These are phyloP conservation scores for Drosophila fulvimacula DNA, from an alignment of 2,888 invertebrate genomes.

Conservation along the genomic window DNA sequence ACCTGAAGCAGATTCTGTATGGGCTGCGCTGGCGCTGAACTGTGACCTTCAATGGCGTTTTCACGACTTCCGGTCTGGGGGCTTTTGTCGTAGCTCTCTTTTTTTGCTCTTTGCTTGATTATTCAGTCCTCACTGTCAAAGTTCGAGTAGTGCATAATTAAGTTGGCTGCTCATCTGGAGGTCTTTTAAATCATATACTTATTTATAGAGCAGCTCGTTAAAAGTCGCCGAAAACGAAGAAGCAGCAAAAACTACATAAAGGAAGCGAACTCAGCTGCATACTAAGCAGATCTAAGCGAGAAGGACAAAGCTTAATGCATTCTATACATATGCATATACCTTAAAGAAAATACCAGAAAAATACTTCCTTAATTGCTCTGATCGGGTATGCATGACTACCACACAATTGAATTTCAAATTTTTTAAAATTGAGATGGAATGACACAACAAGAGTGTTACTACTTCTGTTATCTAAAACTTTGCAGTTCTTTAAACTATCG, in stretches of 20 bases:
- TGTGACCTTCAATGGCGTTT: conserved; percentile 48
- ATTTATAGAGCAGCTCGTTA: conserved; percentile 48
- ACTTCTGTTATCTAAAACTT: not conserved
- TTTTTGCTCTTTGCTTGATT: conserved; percentile 12
- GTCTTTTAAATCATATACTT: conserved; percentile 47
- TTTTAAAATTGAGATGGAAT: not conserved
- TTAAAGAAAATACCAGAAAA: not conserved
- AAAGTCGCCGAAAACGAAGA: conserved; percentile 4
- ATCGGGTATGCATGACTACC: not conserved
- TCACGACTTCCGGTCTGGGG: conserved; percentile 53
- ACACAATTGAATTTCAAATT: not conserved
- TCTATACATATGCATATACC: not conserved
- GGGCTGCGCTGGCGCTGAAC: conserved; percentile 27
- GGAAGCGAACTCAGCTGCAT: conserved; percentile 47
- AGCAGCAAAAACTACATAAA: conserved; percentile 11
- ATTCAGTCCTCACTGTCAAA: conserved; percentile 31
- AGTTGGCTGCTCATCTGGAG: conserved; percentile 42
- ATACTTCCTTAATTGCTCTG: not conserved
- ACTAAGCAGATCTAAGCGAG: conserved; percentile 44
- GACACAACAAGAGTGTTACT: not conserved
- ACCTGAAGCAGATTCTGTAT: conserved; percentile 42
- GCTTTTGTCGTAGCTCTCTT: conserved; percentile 5
- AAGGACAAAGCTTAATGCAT: conserved; percentile 36
- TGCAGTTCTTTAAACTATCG: not conserved
- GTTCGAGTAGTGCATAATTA: conserved; percentile 65